Base-by-base conservation (phyloP, 1,140 invertebrate species). In the Diuraphis noxia region DNA sequence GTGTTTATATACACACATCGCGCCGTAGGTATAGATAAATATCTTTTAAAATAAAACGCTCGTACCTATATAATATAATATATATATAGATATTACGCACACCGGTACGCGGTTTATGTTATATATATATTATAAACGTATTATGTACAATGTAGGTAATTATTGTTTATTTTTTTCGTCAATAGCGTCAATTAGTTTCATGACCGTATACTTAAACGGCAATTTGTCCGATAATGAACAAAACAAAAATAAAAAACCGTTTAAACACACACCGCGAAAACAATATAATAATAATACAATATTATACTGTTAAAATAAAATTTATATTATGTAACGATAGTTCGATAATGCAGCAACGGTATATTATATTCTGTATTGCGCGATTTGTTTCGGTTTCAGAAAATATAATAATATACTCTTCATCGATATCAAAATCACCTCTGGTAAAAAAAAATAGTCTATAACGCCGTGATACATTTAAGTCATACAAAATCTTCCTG, bases 181-280 rank as follows among this genome's bases (percentile, higher is more conserved):
- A 79, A 79, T 79, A 38, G 56, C 30, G 56, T 72, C 56, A 72
- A 72, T 72, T 72, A 72, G n/a, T 72, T n/a, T 72, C 56, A 72
- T 34, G n/a, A 38, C 36, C 77, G 34, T 79, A 38, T 36, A 79
- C n/a, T 79, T 79, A 79, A 79, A 36, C 77, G 77, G 36, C 77
- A 79, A 79, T 79, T 79, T 79, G 77, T 79, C 77, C n/a, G 8
- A 79, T 23, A 8, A n/a, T n/a, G n/a, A 79, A 79, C 36, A 72
- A 72, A 72, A 63, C n/a, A n/a, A 63, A 63, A 30, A 56, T 25
- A 63, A 63, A 63, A 63, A 63, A 63, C 34, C 56, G 56, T 72
- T 72, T n/a, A 72, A 72, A 72, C 30, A 72, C 56, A 17, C 23
- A 56, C 8, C 23, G 56, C 30, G n/a, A 72, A n/a, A 72, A 72